phyloP scores from a whole-genome alignment of 2,113 vertebrate genomes.

The Sylvia atricapilla region DNA sequence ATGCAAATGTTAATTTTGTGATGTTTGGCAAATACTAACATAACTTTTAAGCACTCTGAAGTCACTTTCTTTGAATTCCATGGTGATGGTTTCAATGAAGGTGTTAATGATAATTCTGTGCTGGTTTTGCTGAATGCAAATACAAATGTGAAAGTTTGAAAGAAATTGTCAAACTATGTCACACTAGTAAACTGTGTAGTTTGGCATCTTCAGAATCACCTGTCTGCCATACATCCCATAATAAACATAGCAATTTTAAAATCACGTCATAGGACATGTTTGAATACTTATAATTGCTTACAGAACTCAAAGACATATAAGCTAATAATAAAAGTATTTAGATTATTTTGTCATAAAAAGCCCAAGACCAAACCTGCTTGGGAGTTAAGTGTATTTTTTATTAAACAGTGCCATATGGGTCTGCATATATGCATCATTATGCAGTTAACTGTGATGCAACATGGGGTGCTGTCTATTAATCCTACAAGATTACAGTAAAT shows the following conservation, averaged over 20 bases:
- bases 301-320: conserved; percentile 68
- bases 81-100: background rate
- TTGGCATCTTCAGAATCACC: conserved; percentile 68
- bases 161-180: background rate
- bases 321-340: conserved; percentile 77
- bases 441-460: conserved; percentile 33
- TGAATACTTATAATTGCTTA: conserved; percentile 71
- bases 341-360: conserved; percentile 65
- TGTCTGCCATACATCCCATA: conserved; percentile 44
- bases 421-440: conserved; percentile 61
- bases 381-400: conserved; percentile 25
- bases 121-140: background rate
- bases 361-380: conserved; percentile 56
- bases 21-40: background rate
- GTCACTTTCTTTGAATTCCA: background rate
- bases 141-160: background rate
- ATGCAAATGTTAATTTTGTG: background rate
- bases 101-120: background rate
- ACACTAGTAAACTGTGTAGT: conserved; percentile 29
- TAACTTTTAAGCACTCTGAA: background rate
- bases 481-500: conserved; percentile 8
- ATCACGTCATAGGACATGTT: conserved; percentile 54
- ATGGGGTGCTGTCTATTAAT: background rate
- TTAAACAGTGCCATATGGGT: conserved; percentile 63
- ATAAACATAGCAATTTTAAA: conserved; percentile 62